Conservation (phyloP, 1,140 invertebrate genomes). For the Ladona fulva region DNA sequence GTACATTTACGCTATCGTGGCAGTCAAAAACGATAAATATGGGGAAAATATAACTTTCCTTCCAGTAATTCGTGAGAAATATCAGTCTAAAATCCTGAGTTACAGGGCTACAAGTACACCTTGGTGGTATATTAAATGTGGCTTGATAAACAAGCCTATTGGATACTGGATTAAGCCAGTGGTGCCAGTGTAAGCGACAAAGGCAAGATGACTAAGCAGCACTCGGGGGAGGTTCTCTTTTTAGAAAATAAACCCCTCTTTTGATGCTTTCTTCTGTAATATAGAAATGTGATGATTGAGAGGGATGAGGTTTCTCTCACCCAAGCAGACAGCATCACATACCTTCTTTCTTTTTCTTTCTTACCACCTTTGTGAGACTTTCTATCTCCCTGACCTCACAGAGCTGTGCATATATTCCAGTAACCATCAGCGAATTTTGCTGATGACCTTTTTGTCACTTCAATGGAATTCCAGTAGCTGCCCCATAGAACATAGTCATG, state of each 20-base stretch:
- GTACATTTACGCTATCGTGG: not conserved
- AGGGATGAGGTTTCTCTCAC: not conserved
- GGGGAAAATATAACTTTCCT: constrained; percentile 2
- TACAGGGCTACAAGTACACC: not conserved
- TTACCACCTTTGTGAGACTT: not conserved
- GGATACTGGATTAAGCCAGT: not conserved
- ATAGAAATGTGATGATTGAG: not conserved
- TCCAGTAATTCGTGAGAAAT: not conserved
- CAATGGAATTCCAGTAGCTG: not conserved
- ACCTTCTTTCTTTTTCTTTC: not conserved
- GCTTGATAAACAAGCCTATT: not conserved
- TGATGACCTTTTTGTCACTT: not conserved
- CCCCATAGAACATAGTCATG: constrained; percentile 33
- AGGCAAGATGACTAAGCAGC: not conserved
- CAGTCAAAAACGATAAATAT: not conserved
- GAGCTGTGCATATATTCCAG: not conserved
- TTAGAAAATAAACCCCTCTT: not conserved
- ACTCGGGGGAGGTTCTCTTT: not conserved
- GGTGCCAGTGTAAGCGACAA: not conserved
- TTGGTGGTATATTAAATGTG: not conserved
- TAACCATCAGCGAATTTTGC: not conserved
- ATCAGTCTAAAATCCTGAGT: not conserved
- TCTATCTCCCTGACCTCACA: not conserved
- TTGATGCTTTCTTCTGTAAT: not conserved
- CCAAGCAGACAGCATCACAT: not conserved